These are phyloP conservation scores for Euleptes europaea DNA, from an alignment of 2,113 vertebrate genomes.

Conservation along the genomic window DNA sequence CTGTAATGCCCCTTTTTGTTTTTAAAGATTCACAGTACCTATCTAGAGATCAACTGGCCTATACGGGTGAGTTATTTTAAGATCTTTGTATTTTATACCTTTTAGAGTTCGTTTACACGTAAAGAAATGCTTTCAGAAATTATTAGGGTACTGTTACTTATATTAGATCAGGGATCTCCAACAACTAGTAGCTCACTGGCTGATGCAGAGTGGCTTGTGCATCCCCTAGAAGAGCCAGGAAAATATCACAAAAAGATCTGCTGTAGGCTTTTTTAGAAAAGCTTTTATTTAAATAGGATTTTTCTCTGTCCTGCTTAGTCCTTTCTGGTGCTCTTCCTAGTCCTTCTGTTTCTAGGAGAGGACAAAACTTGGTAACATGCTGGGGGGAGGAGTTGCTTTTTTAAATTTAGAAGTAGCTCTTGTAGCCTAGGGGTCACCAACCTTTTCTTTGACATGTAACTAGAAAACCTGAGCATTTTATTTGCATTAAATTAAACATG, in stretches of 20 bases:
- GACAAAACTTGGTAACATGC: no score
- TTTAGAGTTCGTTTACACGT: neutral
- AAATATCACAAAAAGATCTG: no score
- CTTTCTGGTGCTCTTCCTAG: no score
- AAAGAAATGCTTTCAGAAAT: neutral
- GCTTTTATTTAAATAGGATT: neutral
- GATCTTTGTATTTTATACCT: neutral
- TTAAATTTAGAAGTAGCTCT: neutral
- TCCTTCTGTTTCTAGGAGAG: no score
- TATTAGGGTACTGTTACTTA: neutral
- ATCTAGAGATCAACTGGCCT: constrained; percentile 98
- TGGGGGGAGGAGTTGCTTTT: neutral
- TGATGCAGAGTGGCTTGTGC: no score
- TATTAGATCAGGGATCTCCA: neutral
- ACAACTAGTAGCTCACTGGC: no score
- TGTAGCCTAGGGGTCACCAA: no score
- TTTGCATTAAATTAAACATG: neutral
- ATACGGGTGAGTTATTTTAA: constrained; percentile 87
- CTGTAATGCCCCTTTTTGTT: constrained; percentile 22
- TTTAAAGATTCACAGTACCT: constrained; percentile 93
- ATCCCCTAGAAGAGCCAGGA: no score
- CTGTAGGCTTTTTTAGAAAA: no score
- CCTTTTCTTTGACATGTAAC: no score
- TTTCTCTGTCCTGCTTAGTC: no score
- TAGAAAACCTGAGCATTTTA: neutral